These are phyloP conservation scores for Sebastes cheni DNA, from an alignment of 2,797 vertebrate genomes.

Conservation along the genomic window DNA sequence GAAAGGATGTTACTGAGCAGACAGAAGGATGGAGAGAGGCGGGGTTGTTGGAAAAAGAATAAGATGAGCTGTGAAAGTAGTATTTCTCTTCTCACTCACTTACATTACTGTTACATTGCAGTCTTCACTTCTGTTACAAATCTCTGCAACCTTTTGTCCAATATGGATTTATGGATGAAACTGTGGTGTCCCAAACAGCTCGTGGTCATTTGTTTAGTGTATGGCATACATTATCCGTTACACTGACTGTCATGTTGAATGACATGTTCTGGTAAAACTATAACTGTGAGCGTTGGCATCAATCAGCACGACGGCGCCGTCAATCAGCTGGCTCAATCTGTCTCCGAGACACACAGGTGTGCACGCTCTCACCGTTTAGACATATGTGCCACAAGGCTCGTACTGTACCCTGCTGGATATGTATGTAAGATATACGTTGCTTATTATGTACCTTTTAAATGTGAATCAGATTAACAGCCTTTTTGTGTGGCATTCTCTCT, in stretches of 20 bases:
- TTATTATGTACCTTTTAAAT: background rate
- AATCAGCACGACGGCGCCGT: conserved; percentile 11
- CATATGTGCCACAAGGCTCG: background rate
- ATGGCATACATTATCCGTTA: background rate
- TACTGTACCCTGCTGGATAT: background rate
- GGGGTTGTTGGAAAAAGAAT: background rate
- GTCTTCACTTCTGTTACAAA: background rate
- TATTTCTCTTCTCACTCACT: background rate
- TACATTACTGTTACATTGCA: background rate
- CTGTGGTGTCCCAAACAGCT: background rate
- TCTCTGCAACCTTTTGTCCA: background rate
- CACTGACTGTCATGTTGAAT: background rate
- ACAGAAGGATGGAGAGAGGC: background rate
- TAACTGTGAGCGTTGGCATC: background rate
- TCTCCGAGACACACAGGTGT: conserved; percentile 1
- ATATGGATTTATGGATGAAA: background rate
- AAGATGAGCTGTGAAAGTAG: background rate
- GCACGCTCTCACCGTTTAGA: conserved; percentile 4
- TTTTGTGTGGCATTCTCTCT: background rate
- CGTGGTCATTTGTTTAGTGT: background rate
- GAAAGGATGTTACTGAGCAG: background rate
- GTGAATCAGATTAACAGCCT: background rate
- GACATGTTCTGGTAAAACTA: background rate
- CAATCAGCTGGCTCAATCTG: background rate
- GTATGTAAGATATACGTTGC: background rate